These are phyloP conservation scores for Numida meleagris DNA, from an alignment of 2,113 vertebrate genomes.

Conservation along the genomic window DNA sequence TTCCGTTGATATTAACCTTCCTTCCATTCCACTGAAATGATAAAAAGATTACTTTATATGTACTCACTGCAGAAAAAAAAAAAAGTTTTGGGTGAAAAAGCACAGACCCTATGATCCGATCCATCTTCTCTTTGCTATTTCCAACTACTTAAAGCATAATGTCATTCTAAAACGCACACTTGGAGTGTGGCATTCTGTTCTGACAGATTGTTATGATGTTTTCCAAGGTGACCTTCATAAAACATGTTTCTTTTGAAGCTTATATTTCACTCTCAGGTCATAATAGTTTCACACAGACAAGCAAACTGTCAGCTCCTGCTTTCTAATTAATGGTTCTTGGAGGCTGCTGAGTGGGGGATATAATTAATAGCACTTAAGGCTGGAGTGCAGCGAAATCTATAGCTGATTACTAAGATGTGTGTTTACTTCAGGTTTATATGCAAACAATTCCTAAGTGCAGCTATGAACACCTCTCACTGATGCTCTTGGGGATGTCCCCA, in stretches of 20 bases:
- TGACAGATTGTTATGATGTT: conserved; percentile 35
- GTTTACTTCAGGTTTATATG: conserved; percentile 39
- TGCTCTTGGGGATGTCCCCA: not conserved
- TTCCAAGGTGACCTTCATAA: conserved; percentile 67
- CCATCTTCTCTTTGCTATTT: conserved; percentile 16
- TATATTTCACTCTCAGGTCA: conserved; percentile 32
- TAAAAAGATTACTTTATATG: conserved; percentile 28
- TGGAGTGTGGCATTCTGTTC: not conserved
- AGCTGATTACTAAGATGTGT: conserved; percentile 32
- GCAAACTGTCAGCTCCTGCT: conserved; percentile 20
- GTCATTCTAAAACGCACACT: conserved; percentile 24
- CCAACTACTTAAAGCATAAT: conserved; percentile 44
- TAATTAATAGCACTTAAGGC: conserved; percentile 68
- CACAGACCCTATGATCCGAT: not conserved
- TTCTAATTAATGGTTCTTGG: conserved; percentile 62
- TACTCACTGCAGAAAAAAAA: not conserved
- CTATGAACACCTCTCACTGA: not conserved
- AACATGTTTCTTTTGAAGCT: conserved; percentile 6
- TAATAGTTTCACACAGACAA: conserved; percentile 2
- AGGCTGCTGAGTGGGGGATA: conserved; percentile 24
- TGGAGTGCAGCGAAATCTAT: conserved; percentile 32
- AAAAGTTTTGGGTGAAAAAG: conserved; percentile 22
- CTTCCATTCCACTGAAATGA: not conserved
- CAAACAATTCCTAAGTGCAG: conserved; percentile 33
- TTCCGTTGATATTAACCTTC: conserved; percentile 22